phyloP scores from a whole-genome alignment of 2,888 invertebrate genomes.

The Cheilosia grossa region DNA sequence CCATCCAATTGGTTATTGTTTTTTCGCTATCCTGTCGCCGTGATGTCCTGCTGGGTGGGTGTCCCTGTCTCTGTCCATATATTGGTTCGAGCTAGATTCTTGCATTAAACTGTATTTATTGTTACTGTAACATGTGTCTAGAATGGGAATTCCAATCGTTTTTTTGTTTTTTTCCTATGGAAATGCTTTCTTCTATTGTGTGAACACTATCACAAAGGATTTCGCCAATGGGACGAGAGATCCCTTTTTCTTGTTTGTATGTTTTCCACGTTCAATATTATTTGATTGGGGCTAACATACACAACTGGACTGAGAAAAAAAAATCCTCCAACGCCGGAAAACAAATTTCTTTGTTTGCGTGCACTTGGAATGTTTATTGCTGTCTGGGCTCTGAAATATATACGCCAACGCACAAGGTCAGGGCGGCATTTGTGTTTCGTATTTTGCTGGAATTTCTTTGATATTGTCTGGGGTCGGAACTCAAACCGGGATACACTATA shows the following conservation, averaged over 20 bases:
- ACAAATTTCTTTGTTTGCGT: slow-evolving; percentile 62
- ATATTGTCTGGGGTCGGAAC: slow-evolving; percentile 43
- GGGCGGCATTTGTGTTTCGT: slow-evolving; percentile 16
- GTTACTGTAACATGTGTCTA: slow-evolving; percentile 69
- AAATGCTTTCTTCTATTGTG: slow-evolving; percentile 49
- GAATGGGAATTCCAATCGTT: slow-evolving; percentile 59
- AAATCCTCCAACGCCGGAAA: slow-evolving; percentile 48
- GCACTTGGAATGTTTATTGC: slow-evolving; percentile 58
- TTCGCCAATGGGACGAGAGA: background rate
- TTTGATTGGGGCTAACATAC: slow-evolving; percentile 68
- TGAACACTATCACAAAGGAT: slow-evolving; percentile 32
- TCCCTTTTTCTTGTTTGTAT: slow-evolving; percentile 37
- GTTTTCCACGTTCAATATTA: slow-evolving; percentile 47
- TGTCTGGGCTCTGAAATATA: slow-evolving; percentile 20
- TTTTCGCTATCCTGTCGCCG: slow-evolving; percentile 35
- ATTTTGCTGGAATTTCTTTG: background rate
- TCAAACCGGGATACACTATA: slow-evolving; percentile 1
- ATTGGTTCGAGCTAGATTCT: slow-evolving; percentile 38
- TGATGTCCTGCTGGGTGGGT: slow-evolving; percentile 50
- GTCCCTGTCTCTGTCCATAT: background rate
- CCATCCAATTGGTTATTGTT: slow-evolving; percentile 20
- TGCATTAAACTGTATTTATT: slow-evolving; percentile 65
- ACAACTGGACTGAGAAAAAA: slow-evolving; percentile 3
- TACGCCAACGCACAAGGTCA: slow-evolving; percentile 23
- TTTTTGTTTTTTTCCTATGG: slow-evolving; percentile 16